Percentiles rank a stretch among this genome's conserved stretches.
These are phyloP conservation scores for Melanargia galathea DNA, from an alignment of 2,888 invertebrate genomes.

Conservation along the genomic window DNA sequence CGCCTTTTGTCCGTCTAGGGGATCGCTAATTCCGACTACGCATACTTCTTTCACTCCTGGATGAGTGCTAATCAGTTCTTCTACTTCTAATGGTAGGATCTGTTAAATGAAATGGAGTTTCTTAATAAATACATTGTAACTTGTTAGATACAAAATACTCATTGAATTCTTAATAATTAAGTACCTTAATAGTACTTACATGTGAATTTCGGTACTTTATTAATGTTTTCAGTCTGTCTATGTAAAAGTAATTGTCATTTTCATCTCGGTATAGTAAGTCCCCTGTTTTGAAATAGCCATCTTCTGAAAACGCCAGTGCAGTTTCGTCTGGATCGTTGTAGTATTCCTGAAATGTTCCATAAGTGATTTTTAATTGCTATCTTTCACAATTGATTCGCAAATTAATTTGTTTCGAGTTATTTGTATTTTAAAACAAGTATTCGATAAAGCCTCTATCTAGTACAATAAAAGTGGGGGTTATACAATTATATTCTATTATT, in stretches of 20 bases:
- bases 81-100: conserved; percentile 64
- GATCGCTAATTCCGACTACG: conserved; percentile 58
- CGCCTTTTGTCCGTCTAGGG: conserved; percentile 57
- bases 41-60: conserved; percentile 59
- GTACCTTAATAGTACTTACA: conserved; percentile 47
- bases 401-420: background rate
- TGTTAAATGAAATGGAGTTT: conserved; percentile 38
- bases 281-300: conserved; percentile 68
- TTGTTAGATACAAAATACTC: too few species aligned
- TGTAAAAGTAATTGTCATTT: conserved; percentile 57
- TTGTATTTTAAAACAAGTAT: too few species aligned
- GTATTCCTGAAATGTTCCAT: conserved; percentile 48
- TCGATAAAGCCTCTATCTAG: too few species aligned
- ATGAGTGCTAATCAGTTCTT: conserved; percentile 59
- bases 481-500: too few species aligned
- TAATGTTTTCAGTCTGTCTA: conserved; percentile 64
- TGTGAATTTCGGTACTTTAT: conserved; percentile 63
- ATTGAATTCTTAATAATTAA: too few species aligned
- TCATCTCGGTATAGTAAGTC: conserved; percentile 65
- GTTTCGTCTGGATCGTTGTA: conserved; percentile 62
- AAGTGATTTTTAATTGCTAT: background rate
- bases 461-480: too few species aligned
- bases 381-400: background rate
- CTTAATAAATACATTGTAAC: background rate
- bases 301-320: conserved; percentile 57